Evolutionary conservation across 2,113 vertebrate genomes (phyloP).

Genomic region (Pituophis catenifer): DNA sequence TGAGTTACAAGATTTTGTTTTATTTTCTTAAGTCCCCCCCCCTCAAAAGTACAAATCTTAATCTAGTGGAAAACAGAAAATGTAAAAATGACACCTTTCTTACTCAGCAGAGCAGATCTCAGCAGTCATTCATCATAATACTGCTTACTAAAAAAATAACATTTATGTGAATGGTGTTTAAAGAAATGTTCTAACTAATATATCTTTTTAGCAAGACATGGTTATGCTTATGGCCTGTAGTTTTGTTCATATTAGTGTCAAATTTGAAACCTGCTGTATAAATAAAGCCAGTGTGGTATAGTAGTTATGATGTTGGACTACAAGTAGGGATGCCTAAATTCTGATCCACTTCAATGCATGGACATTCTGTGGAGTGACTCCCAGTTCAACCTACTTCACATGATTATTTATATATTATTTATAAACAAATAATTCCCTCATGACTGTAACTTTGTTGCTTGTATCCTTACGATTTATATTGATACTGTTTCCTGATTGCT

Average conservation of each 20-base stretch:
- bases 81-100: neutral
- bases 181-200: neutral
- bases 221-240: neutral
- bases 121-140: neutral
- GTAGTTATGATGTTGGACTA: neutral
- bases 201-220: neutral
- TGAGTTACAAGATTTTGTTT: neutral
- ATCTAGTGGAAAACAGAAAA: neutral
- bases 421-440: no score
- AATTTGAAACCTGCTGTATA: neutral
- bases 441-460: no score
- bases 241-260: neutral
- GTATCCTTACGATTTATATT: no score
- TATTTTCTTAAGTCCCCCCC: neutral
- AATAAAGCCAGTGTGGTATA: neutral
- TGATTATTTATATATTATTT: neutral
- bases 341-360: neutral
- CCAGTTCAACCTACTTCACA: neutral
- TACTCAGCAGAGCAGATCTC: conserved; percentile 1
- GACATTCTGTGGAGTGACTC: neutral
- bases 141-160: neutral
- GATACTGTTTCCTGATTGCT: no score
- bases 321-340: neutral
- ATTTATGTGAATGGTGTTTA: neutral
- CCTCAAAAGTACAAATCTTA: neutral